Conservation (phyloP, 1,140 invertebrate species). For the Bathynomus jamesi region DNA sequence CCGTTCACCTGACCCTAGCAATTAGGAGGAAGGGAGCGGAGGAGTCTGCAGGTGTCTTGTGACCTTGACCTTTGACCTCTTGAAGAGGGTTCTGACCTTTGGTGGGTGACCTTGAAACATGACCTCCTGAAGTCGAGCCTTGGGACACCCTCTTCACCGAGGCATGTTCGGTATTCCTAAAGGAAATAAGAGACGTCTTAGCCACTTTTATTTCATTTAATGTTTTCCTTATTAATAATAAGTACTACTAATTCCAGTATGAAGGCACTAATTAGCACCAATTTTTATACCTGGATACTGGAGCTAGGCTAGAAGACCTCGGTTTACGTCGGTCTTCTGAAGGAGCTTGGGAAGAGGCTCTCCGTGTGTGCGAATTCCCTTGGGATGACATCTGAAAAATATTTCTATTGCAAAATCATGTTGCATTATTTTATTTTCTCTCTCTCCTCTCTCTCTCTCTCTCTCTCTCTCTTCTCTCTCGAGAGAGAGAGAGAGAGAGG, state of each 20-base stretch:
- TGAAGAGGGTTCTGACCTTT: slow-evolving; percentile 3
- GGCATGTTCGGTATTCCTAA: slow-evolving; percentile 15
- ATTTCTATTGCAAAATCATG: no score
- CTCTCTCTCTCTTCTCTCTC: no score
- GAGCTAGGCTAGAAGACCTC: slow-evolving; percentile 27
- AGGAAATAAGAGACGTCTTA: no score
- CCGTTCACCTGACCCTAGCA: slow-evolving; percentile 42
- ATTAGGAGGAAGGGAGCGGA: slow-evolving; percentile 42
- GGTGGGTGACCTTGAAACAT: slow-evolving; percentile 22
- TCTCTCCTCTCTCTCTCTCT: no score
- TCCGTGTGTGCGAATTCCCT: background rate
- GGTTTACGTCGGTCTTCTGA: slow-evolving; percentile 21
- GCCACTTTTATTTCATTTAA: no score
- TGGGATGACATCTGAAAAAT: background rate
- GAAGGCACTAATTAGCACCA: no score
- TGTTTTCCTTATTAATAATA: no score
- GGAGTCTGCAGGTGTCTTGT: slow-evolving; percentile 9
- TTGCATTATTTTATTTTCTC: no score
- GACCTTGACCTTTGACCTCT: slow-evolving; percentile 8
- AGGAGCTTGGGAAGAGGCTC: slow-evolving; percentile 28
- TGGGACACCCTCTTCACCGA: slow-evolving; percentile 16
- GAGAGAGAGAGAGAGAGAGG: no score
- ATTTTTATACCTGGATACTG: slow-evolving; percentile 2
- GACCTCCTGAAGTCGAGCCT: background rate
- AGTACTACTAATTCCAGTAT: no score